These are phyloP conservation scores for Harlomillsia oculata DNA, from an alignment of 1,140 invertebrate genomes.

Conservation along the genomic window DNA sequence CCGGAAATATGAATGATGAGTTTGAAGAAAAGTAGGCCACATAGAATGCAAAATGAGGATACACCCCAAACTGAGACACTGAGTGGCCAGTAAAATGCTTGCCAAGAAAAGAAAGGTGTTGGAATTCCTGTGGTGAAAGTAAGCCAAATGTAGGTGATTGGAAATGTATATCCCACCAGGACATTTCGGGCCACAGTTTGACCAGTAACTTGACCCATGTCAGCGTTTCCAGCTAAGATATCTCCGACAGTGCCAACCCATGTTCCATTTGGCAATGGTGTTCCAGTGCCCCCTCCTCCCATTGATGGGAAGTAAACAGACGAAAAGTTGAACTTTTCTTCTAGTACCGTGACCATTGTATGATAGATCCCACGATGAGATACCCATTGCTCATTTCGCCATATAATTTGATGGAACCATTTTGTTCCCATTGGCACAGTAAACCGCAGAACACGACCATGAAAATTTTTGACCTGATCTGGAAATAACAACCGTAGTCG, in stretches of 20 bases:
- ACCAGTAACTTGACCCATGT: slow-evolving; percentile 10
- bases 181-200: slow-evolving; percentile 9
- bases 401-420: slow-evolving; percentile 14
- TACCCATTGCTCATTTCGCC: slow-evolving; percentile 4
- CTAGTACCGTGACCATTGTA: background rate
- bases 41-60: background rate
- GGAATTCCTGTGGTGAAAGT: slow-evolving; percentile 26
- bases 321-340: slow-evolving; percentile 20
- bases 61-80: slow-evolving; percentile 12
- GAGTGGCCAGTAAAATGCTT: slow-evolving; percentile 22
- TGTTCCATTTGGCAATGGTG: slow-evolving; percentile 1
- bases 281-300: slow-evolving; percentile 21
- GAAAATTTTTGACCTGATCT: slow-evolving; percentile 13
- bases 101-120: slow-evolving; percentile 9
- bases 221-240: slow-evolving; percentile 11
- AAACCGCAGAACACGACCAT: slow-evolving; percentile 10
- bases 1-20: background rate
- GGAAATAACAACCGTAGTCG: background rate
- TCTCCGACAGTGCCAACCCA: slow-evolving; percentile 25
- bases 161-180: slow-evolving; percentile 16
- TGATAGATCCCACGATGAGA: slow-evolving; percentile 15
- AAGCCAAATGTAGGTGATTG: slow-evolving; percentile 23
- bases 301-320: slow-evolving; percentile 19
- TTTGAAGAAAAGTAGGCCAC: background rate
- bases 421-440: slow-evolving; percentile 11